A percentile compares a stretch with the other conserved stretches of the same genome.
These are phyloP conservation scores for Tetragonula clypearis DNA, from an alignment of 1,140 invertebrate species.

Conservation along the genomic window DNA sequence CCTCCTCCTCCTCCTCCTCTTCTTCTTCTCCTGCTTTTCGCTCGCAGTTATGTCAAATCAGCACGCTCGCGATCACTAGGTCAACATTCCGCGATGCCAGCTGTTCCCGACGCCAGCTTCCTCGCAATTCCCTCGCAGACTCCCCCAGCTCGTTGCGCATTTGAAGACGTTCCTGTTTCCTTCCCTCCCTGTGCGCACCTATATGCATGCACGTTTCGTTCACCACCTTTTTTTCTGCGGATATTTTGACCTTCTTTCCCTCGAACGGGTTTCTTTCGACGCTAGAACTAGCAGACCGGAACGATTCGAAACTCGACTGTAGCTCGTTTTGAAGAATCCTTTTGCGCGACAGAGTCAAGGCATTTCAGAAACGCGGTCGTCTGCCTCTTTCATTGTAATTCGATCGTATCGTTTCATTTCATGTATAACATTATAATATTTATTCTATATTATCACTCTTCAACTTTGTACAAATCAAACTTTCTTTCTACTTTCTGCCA, in stretches of 20 bases:
- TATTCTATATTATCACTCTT: too few relatives aligned
- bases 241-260: background rate
- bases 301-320: background rate
- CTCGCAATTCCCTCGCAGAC: background rate
- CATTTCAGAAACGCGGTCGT: too few relatives aligned
- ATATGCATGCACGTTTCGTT: background rate
- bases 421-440: too few relatives aligned
- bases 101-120: background rate
- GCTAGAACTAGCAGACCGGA: background rate
- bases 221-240: background rate
- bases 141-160: background rate
- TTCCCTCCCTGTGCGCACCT: background rate
- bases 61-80: slow-evolving; percentile 32
- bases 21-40: slow-evolving; percentile 6
- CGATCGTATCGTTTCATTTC: too few relatives aligned
- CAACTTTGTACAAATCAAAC: too few relatives aligned
- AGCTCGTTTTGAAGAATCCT: too few relatives aligned
- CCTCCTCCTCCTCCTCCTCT: too few relatives aligned
- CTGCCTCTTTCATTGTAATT: too few relatives aligned
- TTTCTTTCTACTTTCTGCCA: too few relatives aligned
- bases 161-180: background rate
- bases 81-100: slow-evolving; percentile 34
- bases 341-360: too few relatives aligned
- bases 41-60: slow-evolving; percentile 24
- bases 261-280: background rate